Conservation (phyloP, 2,888 invertebrate genomes). For the Erebia ligea region DNA sequence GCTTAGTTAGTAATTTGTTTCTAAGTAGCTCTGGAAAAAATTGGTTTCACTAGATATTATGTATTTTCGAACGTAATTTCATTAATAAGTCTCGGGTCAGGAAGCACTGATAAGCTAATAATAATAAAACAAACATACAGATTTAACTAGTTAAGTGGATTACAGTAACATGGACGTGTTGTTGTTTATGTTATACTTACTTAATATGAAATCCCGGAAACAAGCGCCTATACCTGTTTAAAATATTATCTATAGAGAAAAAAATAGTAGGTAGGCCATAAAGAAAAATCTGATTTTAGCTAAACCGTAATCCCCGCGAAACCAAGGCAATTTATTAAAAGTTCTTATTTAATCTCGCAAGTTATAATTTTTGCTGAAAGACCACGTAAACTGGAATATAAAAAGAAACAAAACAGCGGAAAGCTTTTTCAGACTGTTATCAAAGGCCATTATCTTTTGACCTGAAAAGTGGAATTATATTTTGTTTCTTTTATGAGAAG, state of each 20-base stretch:
- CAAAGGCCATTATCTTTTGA: slow-evolving; percentile 81
- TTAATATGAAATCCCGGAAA: too few species aligned
- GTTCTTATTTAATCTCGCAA: slow-evolving; percentile 78
- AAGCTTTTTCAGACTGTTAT: slow-evolving; percentile 81
- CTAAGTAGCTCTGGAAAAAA: too few species aligned
- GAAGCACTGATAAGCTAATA: too few species aligned
- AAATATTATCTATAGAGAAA: slow-evolving; percentile 7
- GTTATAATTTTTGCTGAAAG: slow-evolving; percentile 79
- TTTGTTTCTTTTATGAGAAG: slow-evolving; percentile 78
- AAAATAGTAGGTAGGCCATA: background rate
- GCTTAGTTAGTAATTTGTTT: too few species aligned
- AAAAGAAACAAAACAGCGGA: slow-evolving; percentile 81
- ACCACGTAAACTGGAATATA: slow-evolving; percentile 76
- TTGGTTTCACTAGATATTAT: too few species aligned
- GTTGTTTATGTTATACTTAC: too few species aligned
- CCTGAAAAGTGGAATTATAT: slow-evolving; percentile 81
- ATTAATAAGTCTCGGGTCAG: too few species aligned
- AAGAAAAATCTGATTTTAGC: slow-evolving; percentile 8
- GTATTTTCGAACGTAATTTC: too few species aligned
- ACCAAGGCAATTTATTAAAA: slow-evolving; percentile 77
- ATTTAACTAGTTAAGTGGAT: too few species aligned
- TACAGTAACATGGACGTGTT: too few species aligned
- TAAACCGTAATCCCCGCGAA: slow-evolving; percentile 65
- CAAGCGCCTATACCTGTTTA: too few species aligned
- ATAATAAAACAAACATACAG: too few species aligned